Base-by-base conservation (phyloP, 1,140 invertebrate genomes). In the Solenopsis invicta region DNA sequence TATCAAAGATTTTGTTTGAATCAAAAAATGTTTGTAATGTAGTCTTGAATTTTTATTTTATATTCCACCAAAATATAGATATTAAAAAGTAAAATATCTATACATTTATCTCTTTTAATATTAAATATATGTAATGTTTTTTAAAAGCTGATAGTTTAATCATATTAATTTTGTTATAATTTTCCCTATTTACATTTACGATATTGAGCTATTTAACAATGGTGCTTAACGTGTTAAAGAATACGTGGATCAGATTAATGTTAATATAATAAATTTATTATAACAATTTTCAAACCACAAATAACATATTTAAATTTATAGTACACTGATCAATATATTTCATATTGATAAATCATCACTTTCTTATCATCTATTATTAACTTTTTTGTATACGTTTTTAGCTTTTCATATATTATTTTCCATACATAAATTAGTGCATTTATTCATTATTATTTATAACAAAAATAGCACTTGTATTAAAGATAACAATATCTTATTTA, bases 141-240 rank as follows among this genome's bases (percentile, higher is more conserved):
- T 56, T 69, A 21, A 78, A 59, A 59, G 6, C 4, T 0, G 18
- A 13, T 76, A 45, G 2, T 52, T 80, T 80, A n/a, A 48, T 34
- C 21, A 24, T n/a, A 29, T 34, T n/a, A 56, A 56, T 54, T 67
- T 52, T 66, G 1, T 80, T 4, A 78, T 37, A 4, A 64, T 34
- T 78, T 66, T 37, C 0, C 0, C 18, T 52, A 54, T 52, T 52
- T 54, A 21, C n/a, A 37, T 37, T 34, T 34, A n/a, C 34, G 18
- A 69, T 52, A 54, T 81, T 61, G 2, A 45, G 16, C 13, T 41
- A 59, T 45, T 76, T 41, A 78, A 64, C 1, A 29, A 74, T 82
- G 75, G 52, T 50, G 69, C 67, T 88, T 87, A 87, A 82, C 72
- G 52, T 75, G 76, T 88, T 87, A 87, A 87, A 29, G 52, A 37